Evolutionary conservation across 2,797 vertebrate species (phyloP), one percentile per base, ranked within the genome.

Genomic region (Ataeniobius toweri): DNA sequence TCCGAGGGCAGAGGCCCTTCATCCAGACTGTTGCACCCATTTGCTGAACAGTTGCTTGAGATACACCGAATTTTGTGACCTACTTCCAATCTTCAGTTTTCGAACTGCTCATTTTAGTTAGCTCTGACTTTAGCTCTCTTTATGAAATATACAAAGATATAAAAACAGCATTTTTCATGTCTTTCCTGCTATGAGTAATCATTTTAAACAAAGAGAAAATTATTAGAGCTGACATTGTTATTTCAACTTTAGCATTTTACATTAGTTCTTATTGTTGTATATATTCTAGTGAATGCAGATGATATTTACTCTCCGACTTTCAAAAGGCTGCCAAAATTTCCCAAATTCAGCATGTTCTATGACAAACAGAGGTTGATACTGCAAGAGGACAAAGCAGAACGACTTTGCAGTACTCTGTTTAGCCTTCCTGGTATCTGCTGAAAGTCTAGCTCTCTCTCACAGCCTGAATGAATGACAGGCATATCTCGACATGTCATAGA

Each of bases 1-100:
- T 89, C 83, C 82, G 84, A 89, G 73, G 63, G 71, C 83, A 88
- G 82, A 88, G 63, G 76, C 87, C 88, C 86, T 84, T 84, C 76
- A 70, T 56, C 83, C 74, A 79, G 67, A 74, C 78, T 69, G 85
- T 90, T 85, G 82, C 85, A 83, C 88, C 81, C 85, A 73, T 79
- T 84, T 84, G 76, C 76, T 39, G 76, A 78, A 74, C 69, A 18
- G 65, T 26, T 55, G 7, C 80, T 59, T 58, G 10, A 69, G 41
- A 65, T 10, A 5, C 20, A 13, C 65, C 36, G 16, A n/a, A 26
- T 69, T 48, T 46, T n/a, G 24, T n/a, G 22, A 1, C 65, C n/a
- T 46, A 3, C 61, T 8, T 44, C 18, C 39, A 44, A 22, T 20
- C 24, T n/a, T 12, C 13, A 26, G 67, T 68, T n/a, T 41, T 44